A percentile compares a stretch with the other conserved stretches of the same genome.
phyloP scores from a whole-genome alignment of 1,140 invertebrate species.

The Drosophila simulans region DNA sequence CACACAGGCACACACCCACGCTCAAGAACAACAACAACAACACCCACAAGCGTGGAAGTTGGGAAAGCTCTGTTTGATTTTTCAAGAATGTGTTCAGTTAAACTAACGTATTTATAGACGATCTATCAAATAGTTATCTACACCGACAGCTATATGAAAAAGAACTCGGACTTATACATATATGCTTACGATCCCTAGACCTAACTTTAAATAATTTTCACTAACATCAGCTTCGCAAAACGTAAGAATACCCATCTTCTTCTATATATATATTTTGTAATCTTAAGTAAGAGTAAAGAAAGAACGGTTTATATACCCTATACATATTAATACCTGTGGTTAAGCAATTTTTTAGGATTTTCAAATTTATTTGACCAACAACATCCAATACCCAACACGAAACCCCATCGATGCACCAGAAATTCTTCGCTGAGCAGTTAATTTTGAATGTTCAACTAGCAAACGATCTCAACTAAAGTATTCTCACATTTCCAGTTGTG shows the following conservation, averaged over 20 bases:
- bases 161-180: constrained; percentile 13
- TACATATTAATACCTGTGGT: constrained; percentile 54
- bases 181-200: constrained; percentile 10
- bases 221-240: not conserved
- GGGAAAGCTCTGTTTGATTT: constrained; percentile 53
- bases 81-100: constrained; percentile 77
- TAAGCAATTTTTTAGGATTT: constrained; percentile 73
- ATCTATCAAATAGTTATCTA: constrained; percentile 59
- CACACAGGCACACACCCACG: constrained; percentile 22
- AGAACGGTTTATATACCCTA: constrained; percentile 18
- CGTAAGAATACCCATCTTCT: constrained; percentile 13
- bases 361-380: constrained; percentile 48
- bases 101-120: constrained; percentile 75
- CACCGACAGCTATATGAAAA: constrained; percentile 37
- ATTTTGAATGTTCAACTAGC: constrained; percentile 36
- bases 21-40: not conserved
- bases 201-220: constrained; percentile 18
- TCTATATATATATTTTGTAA: constrained; percentile 34
- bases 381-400: not conserved
- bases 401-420: constrained; percentile 24
- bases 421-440: constrained; percentile 39
- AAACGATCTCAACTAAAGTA: constrained; percentile 39
- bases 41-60: constrained; percentile 4
- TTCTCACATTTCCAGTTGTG: not conserved
- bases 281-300: constrained; percentile 1